Evolutionary conservation across 2,797 vertebrate genomes (phyloP).

Genomic region (Darevskia nairensis): DNA sequence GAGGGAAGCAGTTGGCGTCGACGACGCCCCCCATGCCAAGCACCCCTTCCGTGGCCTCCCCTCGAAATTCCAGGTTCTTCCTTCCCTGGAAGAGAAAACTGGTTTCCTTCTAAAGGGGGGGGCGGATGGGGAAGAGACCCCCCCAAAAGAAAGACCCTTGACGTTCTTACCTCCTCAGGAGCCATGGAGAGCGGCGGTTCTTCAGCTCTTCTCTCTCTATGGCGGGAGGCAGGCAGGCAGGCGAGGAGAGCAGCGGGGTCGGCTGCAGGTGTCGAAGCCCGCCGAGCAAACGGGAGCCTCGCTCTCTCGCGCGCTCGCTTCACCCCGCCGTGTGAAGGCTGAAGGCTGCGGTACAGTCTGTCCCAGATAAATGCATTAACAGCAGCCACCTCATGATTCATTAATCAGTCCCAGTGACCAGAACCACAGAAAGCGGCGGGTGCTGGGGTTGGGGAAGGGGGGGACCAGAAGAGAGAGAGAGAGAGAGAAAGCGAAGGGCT

Average conservation of each 20-base stretch:
- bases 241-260: background rate
- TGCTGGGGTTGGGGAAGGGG: too few species aligned
- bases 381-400: conserved; percentile 82
- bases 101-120: background rate
- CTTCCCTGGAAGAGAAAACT: background rate
- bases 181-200: conserved; percentile 59
- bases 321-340: conserved; percentile 41
- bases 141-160: background rate
- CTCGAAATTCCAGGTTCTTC: background rate
- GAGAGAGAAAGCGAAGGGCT: background rate
- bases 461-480: background rate
- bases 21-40: too few species aligned
- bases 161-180: conserved; percentile 64
- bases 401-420: conserved; percentile 76
- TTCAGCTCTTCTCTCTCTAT: background rate
- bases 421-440: conserved; percentile 28
- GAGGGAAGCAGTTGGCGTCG: background rate
- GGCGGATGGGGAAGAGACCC: background rate
- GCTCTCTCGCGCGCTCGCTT: conserved; percentile 57
- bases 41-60: too few species aligned
- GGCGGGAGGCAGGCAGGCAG: background rate
- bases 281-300: conserved; percentile 6
- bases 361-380: conserved; percentile 66
- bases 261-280: background rate
- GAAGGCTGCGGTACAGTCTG: conserved; percentile 60